Evolutionary conservation across 2,888 invertebrate species (phyloP), one percentile per base, ranked within the genome.

Genomic region (Leptothorax acervorum): DNA sequence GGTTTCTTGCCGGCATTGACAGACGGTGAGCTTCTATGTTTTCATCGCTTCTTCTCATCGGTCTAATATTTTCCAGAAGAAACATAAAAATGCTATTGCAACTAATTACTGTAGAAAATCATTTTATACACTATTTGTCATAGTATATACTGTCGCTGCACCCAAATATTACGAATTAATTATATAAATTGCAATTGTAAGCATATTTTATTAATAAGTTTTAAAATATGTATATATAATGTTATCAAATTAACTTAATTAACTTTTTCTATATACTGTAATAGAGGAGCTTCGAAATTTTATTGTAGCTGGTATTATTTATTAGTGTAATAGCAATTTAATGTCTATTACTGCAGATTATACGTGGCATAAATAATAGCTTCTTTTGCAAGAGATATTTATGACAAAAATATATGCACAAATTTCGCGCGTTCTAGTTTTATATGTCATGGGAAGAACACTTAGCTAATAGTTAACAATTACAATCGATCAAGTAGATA

Each of bases 1-100:
- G 68, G 63, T 65, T 84, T 85, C 85, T 79, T 82, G 63, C 71
- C 81, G 84, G 83, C 86, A 87, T 86, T 91, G 89, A 88, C 86
- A 79, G 71, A 39, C 82, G 63, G 73, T 66, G 39, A 82, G 70
- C 85, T 86, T 85, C 66, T 85, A 85, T 76, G 68, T 78, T 86
- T 70, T 82, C 71, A 70, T 31, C 66, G 66, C 78, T 85, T 85
- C 78, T 85, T 75, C 55, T 66, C 60, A 83, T 82, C 48, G 65
- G 35, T 82, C 68, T 83, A 48, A 74, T 71, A 53, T 82, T 53
- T 57, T 68, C 9, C n/a, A 60, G 18, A 55, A 51, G 8, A 60
- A 57, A 70, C 15, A 39, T 55, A 45, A 57, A 73, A 75, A 51
- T 23, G 5, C 3, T 53, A 65, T 65, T 35, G 9, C 5, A 39